Percentiles rank a stretch among this genome's conserved stretches.
phyloP scores from a whole-genome alignment of 2,113 vertebrate species.

The Nyctereutes procyonoides region DNA sequence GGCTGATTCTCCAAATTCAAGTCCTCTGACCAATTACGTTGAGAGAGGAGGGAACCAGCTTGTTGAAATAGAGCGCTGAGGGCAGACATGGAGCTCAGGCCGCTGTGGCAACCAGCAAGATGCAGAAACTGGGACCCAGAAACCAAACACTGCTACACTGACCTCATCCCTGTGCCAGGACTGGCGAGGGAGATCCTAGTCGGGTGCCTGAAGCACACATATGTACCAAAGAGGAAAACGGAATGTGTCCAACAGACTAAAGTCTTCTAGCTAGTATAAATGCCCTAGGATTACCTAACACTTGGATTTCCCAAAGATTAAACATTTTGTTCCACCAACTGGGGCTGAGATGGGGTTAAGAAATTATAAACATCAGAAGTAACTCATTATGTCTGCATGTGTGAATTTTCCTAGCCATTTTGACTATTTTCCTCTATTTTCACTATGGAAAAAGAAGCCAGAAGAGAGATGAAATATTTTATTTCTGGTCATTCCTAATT shows the following conservation, averaged over 20 bases:
- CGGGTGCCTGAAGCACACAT: fast-evolving
- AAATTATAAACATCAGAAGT: neutral
- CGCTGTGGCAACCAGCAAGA: fast-evolving
- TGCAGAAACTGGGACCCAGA: neutral
- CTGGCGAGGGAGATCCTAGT: neutral
- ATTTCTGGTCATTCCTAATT: neutral
- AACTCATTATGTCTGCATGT: neutral
- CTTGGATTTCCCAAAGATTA: neutral
- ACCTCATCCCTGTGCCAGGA: neutral
- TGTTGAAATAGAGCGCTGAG: neutral
- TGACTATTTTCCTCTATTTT: neutral
- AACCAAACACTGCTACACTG: fast-evolving
- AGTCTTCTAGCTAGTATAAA: neutral
- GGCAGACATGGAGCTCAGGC: neutral
- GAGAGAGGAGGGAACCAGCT: neutral
- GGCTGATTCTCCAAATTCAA: neutral
- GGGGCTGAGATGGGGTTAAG: neutral
- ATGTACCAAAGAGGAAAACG: fast-evolving
- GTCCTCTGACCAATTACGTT: neutral
- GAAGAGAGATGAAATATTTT: neutral
- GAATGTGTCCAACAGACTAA: neutral
- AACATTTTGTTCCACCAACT: neutral
- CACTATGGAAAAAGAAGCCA: neutral
- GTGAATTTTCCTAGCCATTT: neutral
- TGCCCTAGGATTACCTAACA: neutral